These are phyloP conservation scores for Steromphala cineraria DNA, from an alignment of 2,888 invertebrate genomes.

Conservation along the genomic window DNA sequence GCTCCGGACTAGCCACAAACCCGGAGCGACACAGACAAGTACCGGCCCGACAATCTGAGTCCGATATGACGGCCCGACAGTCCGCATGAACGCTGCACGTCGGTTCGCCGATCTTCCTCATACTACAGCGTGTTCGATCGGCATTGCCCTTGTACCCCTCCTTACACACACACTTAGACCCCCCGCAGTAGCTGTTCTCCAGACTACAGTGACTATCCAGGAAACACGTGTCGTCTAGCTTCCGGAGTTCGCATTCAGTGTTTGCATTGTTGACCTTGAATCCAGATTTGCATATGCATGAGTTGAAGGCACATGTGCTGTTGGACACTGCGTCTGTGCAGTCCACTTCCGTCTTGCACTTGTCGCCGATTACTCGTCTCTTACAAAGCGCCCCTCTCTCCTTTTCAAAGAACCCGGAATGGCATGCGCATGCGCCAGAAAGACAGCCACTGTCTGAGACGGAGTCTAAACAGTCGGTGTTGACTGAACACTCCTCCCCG, in stretches of 20 bases:
- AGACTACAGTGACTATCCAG: slow-evolving; percentile 43
- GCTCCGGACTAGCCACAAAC: neutral
- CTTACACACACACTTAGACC: slow-evolving; percentile 23
- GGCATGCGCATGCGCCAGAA: slow-evolving; percentile 23
- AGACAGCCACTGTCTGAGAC: slow-evolving; percentile 23
- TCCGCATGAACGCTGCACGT: slow-evolving; percentile 23
- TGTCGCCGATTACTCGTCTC: slow-evolving; percentile 17
- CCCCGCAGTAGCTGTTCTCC: slow-evolving; percentile 22
- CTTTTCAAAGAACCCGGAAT: slow-evolving; percentile 18
- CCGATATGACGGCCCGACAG: slow-evolving; percentile 26
- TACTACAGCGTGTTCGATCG: neutral
- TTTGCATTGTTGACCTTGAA: neutral
- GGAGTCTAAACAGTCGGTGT: neutral
- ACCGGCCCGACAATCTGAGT: slow-evolving; percentile 25
- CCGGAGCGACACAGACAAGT: slow-evolving; percentile 31
- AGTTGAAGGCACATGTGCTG: slow-evolving; percentile 44
- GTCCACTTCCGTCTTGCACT: slow-evolving; percentile 38
- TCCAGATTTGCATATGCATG: slow-evolving; percentile 33
- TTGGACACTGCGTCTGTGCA: slow-evolving; percentile 46
- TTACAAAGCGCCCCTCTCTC: neutral
- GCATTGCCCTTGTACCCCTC: slow-evolving; percentile 18
- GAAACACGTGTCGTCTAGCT: slow-evolving; percentile 15
- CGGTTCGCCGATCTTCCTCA: slow-evolving; percentile 29
- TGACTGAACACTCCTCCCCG: neutral
- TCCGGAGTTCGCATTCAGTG: slow-evolving; percentile 5